Percentiles rank a stretch among this genome's conserved stretches.
Evolutionary conservation across 1,140 invertebrate genomes (phyloP).

Genomic region (Eupeodes corollae): DNA sequence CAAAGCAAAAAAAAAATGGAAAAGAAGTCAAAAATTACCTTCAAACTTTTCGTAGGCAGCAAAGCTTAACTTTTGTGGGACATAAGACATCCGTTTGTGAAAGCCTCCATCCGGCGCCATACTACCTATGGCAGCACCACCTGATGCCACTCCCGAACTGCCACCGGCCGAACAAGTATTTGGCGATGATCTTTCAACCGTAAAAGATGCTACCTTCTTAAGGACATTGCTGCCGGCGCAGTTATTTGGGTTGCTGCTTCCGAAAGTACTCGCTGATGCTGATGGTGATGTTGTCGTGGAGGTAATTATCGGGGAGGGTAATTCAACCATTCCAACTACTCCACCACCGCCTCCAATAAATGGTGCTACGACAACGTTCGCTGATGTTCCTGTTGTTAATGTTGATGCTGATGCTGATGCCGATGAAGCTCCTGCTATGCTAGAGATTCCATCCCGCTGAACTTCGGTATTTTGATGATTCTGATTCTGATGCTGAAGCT

Average conservation of each 20-base stretch:
- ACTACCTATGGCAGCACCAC: constrained; percentile 17
- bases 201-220: constrained; percentile 72
- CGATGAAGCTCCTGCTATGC: not conserved
- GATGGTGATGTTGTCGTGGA: constrained; percentile 3
- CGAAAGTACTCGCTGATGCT: constrained; percentile 2
- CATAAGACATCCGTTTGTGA: constrained; percentile 51
- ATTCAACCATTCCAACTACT: too few relatives aligned
- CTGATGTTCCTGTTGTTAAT: constrained; percentile 8
- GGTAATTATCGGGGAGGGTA: not conserved
- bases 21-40: constrained; percentile 45
- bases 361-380: constrained; percentile 16
- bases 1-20: not conserved
- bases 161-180: constrained; percentile 4
- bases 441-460: not conserved
- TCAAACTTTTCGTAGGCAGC: constrained; percentile 77
- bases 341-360: too few relatives aligned
- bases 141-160: not conserved
- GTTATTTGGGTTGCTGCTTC: not conserved
- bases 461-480: not conserved
- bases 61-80: constrained; percentile 74
- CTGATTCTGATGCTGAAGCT: constrained; percentile 3
- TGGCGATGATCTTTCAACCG: constrained; percentile 47
- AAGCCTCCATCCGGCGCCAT: constrained; percentile 32
- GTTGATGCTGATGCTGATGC: constrained; percentile 11
- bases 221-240: constrained; percentile 54